Conservation (phyloP, 2,888 invertebrate genomes). For the Xestoiulus laeticollis region DNA sequence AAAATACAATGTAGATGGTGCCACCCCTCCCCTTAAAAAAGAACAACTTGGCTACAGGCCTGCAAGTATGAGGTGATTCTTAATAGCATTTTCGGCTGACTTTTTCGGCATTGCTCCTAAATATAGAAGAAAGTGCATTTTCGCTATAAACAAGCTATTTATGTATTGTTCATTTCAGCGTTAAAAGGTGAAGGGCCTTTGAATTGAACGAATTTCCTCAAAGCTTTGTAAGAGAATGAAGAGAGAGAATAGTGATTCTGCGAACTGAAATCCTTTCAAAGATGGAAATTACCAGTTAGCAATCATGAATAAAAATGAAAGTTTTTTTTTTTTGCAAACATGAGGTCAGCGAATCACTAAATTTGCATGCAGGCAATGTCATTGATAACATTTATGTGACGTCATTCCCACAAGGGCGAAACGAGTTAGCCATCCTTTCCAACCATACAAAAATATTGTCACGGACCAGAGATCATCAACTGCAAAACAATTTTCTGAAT, state of each 20-base stretch:
- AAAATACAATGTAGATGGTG: not conserved
- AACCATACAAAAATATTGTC: too few relatives aligned
- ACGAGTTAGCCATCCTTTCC: not conserved
- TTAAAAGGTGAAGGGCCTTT: slow-evolving; percentile 23
- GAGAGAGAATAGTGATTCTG: not conserved
- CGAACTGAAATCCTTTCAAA: not conserved
- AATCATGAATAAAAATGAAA: slow-evolving; percentile 28
- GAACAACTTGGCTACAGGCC: not conserved
- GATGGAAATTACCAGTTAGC: slow-evolving; percentile 23
- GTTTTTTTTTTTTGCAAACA: not conserved
- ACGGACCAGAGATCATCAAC: too few relatives aligned
- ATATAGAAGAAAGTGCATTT: not conserved
- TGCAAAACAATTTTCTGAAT: too few relatives aligned
- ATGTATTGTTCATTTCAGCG: slow-evolving; percentile 3
- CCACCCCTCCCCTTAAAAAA: not conserved
- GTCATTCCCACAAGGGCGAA: not conserved
- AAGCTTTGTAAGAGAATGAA: not conserved
- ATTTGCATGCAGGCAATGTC: slow-evolving; percentile 18
- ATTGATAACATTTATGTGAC: not conserved
- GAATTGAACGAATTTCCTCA: slow-evolving; percentile 1
- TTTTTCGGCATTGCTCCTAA: not conserved
- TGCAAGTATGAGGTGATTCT: not conserved
- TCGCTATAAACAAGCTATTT: slow-evolving; percentile 14
- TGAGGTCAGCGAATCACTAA: not conserved
- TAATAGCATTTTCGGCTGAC: slow-evolving; percentile 15